phyloP scores from a whole-genome alignment of 1,140 invertebrate genomes.

The Aphelinus certus region DNA sequence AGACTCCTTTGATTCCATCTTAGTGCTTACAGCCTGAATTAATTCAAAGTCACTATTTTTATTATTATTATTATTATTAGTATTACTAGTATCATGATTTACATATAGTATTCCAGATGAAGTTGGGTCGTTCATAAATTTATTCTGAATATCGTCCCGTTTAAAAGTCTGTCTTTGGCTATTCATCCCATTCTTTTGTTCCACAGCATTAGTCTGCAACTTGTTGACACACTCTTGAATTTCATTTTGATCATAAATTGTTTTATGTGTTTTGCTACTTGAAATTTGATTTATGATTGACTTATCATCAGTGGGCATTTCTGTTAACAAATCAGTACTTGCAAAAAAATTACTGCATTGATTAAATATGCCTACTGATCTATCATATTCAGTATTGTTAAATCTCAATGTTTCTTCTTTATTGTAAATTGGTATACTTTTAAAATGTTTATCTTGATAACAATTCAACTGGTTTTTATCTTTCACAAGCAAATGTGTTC shows the following conservation, averaged over 20 bases:
- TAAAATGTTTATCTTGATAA: background rate
- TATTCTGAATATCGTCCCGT: background rate
- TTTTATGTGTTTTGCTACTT: too few species aligned
- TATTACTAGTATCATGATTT: background rate
- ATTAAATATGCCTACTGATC: background rate
- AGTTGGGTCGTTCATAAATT: background rate
- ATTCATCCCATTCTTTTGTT: background rate
- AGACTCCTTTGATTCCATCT: background rate
- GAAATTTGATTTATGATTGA: too few species aligned
- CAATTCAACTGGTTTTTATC: background rate
- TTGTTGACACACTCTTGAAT: background rate
- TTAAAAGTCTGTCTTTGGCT: background rate
- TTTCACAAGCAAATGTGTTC: conserved; percentile 12
- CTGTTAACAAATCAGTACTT: background rate
- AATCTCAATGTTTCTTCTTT: background rate
- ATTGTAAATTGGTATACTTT: background rate
- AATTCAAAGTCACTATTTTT: conserved; percentile 11
- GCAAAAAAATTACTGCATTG: background rate
- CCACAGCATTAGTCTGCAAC: background rate
- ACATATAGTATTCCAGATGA: background rate
- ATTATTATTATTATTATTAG: background rate
- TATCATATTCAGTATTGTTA: background rate
- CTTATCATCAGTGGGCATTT: too few species aligned
- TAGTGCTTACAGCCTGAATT: background rate
- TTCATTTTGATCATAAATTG: too few species aligned